Base-by-base conservation (phyloP, 2,797 vertebrate genomes). In the Alosa sapidissima region DNA sequence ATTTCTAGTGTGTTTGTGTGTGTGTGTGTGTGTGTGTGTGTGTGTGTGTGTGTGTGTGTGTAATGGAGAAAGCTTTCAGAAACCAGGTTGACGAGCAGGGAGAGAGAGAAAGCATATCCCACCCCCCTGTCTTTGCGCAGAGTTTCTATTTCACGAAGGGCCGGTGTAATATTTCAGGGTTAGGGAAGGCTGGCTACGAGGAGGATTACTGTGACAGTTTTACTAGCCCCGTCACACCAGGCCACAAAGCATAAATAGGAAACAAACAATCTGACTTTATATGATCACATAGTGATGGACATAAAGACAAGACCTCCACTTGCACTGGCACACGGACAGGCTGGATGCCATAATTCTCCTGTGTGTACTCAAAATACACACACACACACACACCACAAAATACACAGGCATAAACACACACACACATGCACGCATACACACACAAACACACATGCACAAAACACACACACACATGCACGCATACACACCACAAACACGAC, bases 121-220 rank as follows among this genome's bases (percentile, higher is more conserved):
- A 58, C 47, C 54, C 49, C 33, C 86, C 84, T 36, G 72, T 45
- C 36, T 36, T 1, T 45, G 72, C 41, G 84, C 62, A 16, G 81
- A 88, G 86, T 91, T 92, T 92, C 85, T 88, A 88, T 91, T 91
- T 89, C 89, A 87, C 78, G 72, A 81, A 78, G 82, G 84, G 28
- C 5, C 78, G 13, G 85, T 88, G 87, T 88, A 88, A 88, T 49
- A 90, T 91, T 91, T 90, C 75, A 81, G 82, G 21, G 81, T 87
- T 78, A 60, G 84, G 84, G 55, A 83, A 88, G 91, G 89, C 21
- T 58, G 51, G 89, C 88, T 83, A 81, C 2, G 86, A 90, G 86
- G 91, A 90, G 92, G 90, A 93, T 93, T 83, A 93, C 89, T 87
- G 87, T 41, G 92, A 92, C 93, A 91, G 89, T 86, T 92, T 91